Base-by-base conservation (phyloP, 1,140 invertebrate genomes). In the Drosophila lowei region DNA sequence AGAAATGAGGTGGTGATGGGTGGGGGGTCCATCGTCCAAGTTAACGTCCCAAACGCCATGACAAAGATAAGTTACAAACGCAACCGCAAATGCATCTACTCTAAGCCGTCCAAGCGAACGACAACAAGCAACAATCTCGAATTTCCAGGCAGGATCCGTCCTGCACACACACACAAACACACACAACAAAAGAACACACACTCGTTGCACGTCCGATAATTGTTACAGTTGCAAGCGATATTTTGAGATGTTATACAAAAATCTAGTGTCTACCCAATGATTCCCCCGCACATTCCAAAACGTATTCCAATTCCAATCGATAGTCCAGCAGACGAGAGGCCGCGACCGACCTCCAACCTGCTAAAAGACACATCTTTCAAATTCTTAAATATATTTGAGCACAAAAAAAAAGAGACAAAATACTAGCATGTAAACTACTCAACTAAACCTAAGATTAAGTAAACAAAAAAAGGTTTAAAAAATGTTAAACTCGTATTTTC, bases 61-160 rank as follows among this genome's bases (percentile, higher is more conserved):
- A 38, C 34, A 38, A 38, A 38, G 34, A 81, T 42, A 84, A 57
- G 70, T 84, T 83, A 83, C 79, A 83, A 80, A 75, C 47, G 76
- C 79, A 83, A 80, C 72, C 52, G 76, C 42, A 57, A 62, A 63
- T 49, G 78, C 78, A 85, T 72, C 71, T 73, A 73, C 60, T 85
- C 62, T 74, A 86, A 88, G 78, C 83, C 83, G 83, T 88, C 83
- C 83, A 88, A 50, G 72, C 50, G 71, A 73, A 73, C 58, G 63
- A 73, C 74, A 76, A 58, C 53, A 18, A 48, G 16, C 63, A 55
- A 66, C 77, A 75, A 68, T 79, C 83, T 89, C 83, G 83, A 88
- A 88, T 88, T 88, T 88, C 64, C 76, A 76, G 60, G 64, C 83
- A 86, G 81, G 77, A 77, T 73, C 75, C 48, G 16, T 3, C 11